A percentile compares a stretch with the other conserved stretches of the same genome.
phyloP scores from a whole-genome alignment of 2,113 vertebrate species.

The Columbina picui region DNA sequence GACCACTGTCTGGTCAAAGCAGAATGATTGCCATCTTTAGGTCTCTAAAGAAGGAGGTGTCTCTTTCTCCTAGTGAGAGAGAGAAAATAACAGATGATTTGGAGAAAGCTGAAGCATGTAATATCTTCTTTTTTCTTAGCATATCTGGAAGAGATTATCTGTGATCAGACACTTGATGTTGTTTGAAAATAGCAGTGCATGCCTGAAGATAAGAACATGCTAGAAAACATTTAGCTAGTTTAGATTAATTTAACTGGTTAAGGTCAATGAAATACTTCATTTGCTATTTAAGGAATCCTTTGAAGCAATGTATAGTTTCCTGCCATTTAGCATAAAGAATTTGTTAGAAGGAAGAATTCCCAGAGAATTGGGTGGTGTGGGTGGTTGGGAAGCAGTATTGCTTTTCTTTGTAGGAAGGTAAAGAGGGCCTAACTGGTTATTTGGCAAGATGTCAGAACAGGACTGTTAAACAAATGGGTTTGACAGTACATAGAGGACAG shows the following conservation, averaged over 20 bases:
- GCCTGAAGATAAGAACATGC: background rate
- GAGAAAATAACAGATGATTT: background rate
- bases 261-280: background rate
- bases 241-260: background rate
- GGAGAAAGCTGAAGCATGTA: background rate
- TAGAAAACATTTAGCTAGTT: background rate
- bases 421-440: background rate
- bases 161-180: background rate
- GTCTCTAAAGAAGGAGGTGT: background rate
- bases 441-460: background rate
- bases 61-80: background rate
- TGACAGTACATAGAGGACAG: background rate
- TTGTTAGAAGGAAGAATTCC: background rate
- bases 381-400: constrained; percentile 1
- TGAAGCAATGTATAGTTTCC: background rate
- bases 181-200: background rate
- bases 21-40: background rate
- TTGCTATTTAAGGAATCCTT: background rate
- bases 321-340: background rate
- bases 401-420: background rate
- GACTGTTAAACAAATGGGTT: background rate
- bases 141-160: background rate
- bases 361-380: background rate
- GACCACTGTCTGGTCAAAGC: background rate
- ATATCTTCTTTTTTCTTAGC: background rate